Conservation (phyloP, 2,888 invertebrate genomes). For the Drosophila robusta region DNA sequence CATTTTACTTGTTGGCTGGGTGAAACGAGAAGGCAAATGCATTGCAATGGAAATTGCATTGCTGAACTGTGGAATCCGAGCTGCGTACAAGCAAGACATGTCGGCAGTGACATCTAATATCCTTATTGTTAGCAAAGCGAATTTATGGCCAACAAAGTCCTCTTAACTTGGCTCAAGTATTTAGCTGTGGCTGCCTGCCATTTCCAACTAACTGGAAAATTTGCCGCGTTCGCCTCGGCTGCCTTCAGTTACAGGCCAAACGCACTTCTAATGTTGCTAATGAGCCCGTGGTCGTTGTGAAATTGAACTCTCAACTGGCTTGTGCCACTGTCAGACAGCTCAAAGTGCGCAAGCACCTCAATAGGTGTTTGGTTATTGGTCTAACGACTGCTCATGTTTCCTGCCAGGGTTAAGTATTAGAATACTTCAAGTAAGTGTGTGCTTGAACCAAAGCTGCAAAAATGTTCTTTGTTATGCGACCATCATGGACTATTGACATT, state of each 20-base stretch:
- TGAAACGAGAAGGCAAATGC: conserved; percentile 33
- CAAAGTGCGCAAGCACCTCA: conserved; percentile 24
- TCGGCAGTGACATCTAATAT: conserved; percentile 75
- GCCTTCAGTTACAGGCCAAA: conserved; percentile 28
- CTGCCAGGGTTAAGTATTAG: conserved; percentile 11
- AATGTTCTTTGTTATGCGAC: conserved; percentile 19
- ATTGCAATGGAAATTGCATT: conserved; percentile 64
- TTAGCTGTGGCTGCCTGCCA: conserved; percentile 29
- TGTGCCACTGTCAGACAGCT: conserved; percentile 17
- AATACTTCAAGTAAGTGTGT: conserved; percentile 7
- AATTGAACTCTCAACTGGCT: conserved; percentile 38
- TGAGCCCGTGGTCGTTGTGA: conserved; percentile 39
- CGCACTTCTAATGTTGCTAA: conserved; percentile 42
- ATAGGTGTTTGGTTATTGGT: conserved; percentile 52
- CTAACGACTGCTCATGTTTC: conserved; percentile 26
- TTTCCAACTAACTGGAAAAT: conserved; percentile 54
- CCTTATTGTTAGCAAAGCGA: conserved; percentile 75
- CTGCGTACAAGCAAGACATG: conserved; percentile 47
- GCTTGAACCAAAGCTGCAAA: conserved; percentile 18
- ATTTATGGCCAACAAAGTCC: conserved; percentile 77
- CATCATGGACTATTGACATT: background rate
- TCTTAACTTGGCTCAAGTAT: conserved; percentile 64
- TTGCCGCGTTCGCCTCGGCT: conserved; percentile 18
- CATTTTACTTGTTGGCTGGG: conserved; percentile 48
- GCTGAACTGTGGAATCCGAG: conserved; percentile 35